phyloP scores from a whole-genome alignment of 1,140 invertebrate species.

The Zelostemma sp. region DNA sequence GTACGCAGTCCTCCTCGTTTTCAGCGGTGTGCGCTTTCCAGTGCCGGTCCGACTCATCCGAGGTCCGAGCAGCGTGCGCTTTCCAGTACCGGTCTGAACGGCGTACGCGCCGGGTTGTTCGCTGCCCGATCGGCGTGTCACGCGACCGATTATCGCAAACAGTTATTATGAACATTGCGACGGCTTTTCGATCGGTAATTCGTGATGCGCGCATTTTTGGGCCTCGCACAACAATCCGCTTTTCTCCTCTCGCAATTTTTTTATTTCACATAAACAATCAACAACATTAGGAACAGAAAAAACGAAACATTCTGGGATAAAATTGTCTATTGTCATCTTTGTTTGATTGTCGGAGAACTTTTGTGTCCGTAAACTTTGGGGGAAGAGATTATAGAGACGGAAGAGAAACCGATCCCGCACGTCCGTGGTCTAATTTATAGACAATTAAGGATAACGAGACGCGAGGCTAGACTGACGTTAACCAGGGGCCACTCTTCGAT shows the following conservation, averaged over 20 bases:
- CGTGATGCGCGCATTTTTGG: slow-evolving; percentile 6
- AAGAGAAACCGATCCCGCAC: too few relatives aligned
- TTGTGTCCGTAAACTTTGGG: too few relatives aligned
- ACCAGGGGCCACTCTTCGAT: not conserved
- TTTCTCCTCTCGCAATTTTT: slow-evolving; percentile 5
- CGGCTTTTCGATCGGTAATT: slow-evolving; percentile 12
- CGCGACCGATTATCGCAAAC: slow-evolving; percentile 25
- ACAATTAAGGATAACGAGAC: not conserved
- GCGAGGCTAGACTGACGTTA: not conserved
- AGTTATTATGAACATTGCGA: slow-evolving; percentile 37
- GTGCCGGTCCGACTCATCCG: slow-evolving; percentile 54
- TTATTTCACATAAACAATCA: too few relatives aligned
- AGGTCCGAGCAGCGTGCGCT: slow-evolving; percentile 30
- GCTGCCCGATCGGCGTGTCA: slow-evolving; percentile 49
- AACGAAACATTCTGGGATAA: too few relatives aligned
- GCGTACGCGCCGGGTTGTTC: slow-evolving; percentile 56
- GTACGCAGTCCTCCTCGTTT: slow-evolving; percentile 44
- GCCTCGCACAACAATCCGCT: slow-evolving; percentile 2
- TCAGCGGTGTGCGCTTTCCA: slow-evolving; percentile 44
- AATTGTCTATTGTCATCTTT: too few relatives aligned
- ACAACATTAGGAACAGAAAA: too few relatives aligned
- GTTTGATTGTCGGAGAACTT: too few relatives aligned
- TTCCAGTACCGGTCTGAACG: slow-evolving; percentile 62
- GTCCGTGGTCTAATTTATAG: too few relatives aligned
- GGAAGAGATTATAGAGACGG: too few relatives aligned